Conservation (phyloP, 2,888 invertebrate genomes). For the Eupithecia exiguata region DNA sequence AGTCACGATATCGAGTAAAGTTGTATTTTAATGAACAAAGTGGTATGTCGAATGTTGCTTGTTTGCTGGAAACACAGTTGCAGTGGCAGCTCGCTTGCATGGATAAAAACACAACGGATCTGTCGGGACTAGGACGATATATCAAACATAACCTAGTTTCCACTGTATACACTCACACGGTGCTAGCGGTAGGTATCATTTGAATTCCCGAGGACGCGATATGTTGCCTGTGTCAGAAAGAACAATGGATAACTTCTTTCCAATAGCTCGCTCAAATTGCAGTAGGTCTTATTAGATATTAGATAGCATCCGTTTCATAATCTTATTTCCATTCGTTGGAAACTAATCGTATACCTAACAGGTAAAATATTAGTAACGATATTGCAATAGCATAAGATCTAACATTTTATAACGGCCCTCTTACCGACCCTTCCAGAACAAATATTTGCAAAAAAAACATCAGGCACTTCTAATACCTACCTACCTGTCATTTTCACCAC, state of each 20-base stretch:
- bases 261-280: background rate
- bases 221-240: background rate
- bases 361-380: background rate
- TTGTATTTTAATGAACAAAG: background rate
- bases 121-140: conserved; percentile 1
- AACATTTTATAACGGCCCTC: background rate
- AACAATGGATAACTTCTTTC: background rate
- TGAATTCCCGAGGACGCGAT: background rate
- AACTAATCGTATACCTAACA: background rate
- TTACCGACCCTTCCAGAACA: background rate
- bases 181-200: background rate
- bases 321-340: background rate
- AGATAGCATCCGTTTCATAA: background rate
- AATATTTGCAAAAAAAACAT: background rate
- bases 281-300: background rate
- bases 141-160: conserved; percentile 15
- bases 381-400: background rate
- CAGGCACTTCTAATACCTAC: background rate
- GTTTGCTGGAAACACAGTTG: background rate
- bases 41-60: background rate
- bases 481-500: background rate
- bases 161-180: background rate
- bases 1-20: background rate
- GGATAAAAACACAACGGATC: background rate
- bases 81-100: conserved; percentile 1